Evolutionary conservation across 1,140 invertebrate species (phyloP).

Genomic region (Drosophila elegans): DNA sequence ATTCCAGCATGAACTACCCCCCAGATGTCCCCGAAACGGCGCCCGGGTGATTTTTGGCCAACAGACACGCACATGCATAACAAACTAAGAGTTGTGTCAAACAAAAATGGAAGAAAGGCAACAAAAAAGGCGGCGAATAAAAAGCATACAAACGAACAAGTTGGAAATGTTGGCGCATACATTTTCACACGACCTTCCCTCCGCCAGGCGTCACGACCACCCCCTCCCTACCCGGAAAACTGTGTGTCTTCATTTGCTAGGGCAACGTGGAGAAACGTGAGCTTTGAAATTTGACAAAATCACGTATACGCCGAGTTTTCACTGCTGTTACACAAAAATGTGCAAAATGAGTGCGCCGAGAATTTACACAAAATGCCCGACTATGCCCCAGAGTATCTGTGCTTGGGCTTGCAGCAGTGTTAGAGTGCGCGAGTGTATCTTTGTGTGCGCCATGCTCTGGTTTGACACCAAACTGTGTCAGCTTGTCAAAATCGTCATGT

Average conservation of each 20-base stretch:
- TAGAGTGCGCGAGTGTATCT: slow-evolving; percentile 13
- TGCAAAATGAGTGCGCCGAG: slow-evolving; percentile 67
- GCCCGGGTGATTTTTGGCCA: slow-evolving; percentile 28
- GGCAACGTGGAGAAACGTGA: slow-evolving; percentile 56
- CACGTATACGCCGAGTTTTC: slow-evolving; percentile 78
- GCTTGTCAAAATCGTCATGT: slow-evolving; percentile 81
- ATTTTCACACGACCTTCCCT: slow-evolving; percentile 57
- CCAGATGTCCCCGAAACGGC: not conserved
- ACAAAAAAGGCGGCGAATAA: slow-evolving; percentile 40
- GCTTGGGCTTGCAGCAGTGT: not conserved
- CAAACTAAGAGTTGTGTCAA: slow-evolving; percentile 69
- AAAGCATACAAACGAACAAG: slow-evolving; percentile 52
- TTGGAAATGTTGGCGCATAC: slow-evolving; percentile 63
- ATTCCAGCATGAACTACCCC: slow-evolving; percentile 35
- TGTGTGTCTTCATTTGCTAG: slow-evolving; percentile 52
- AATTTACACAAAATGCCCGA: slow-evolving; percentile 66
- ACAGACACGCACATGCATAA: slow-evolving; percentile 73
- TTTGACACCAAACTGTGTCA: slow-evolving; percentile 81
- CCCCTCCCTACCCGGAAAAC: not conserved
- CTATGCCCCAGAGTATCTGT: slow-evolving; percentile 30
- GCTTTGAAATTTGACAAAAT: slow-evolving; percentile 80
- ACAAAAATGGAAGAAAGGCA: slow-evolving; percentile 37
- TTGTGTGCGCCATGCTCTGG: slow-evolving; percentile 39
- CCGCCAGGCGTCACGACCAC: not conserved
- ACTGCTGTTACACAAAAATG: slow-evolving; percentile 74